These are phyloP conservation scores for Eristalis intricaria DNA, from an alignment of 2,888 invertebrate species.

Conservation along the genomic window DNA sequence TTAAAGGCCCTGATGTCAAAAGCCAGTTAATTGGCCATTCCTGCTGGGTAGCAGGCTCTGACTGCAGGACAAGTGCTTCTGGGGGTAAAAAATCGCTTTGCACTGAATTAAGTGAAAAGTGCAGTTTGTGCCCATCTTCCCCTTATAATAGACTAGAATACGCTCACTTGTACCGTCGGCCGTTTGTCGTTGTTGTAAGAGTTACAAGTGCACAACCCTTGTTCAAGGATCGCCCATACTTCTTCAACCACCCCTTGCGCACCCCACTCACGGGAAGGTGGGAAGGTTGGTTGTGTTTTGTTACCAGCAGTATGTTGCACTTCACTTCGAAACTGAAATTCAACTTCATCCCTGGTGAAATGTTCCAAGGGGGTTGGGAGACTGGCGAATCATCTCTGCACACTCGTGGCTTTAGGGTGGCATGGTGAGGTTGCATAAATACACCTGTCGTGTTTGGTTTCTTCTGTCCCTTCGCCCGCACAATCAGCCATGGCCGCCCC, in stretches of 20 bases:
- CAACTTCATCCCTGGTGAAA: conserved; percentile 21
- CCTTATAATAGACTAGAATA: conserved; percentile 18
- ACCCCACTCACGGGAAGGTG: background rate
- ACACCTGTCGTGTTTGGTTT: conserved; percentile 71
- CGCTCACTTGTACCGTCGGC: conserved; percentile 59
- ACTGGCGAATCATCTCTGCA: background rate
- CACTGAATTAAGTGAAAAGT: conserved; percentile 68
- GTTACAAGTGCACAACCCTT: conserved; percentile 71
- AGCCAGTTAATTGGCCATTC: conserved; percentile 68
- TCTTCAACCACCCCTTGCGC: conserved; percentile 11
- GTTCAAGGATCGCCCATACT: conserved; percentile 67
- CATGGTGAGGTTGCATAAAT: conserved; percentile 63
- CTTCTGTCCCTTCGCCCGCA: conserved; percentile 56
- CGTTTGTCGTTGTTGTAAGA: conserved; percentile 60
- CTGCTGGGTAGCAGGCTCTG: background rate
- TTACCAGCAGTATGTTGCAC: conserved; percentile 70
- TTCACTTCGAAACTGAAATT: conserved; percentile 61
- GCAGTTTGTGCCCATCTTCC: conserved; percentile 41
- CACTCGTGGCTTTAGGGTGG: conserved; percentile 31
- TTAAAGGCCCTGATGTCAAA: conserved; percentile 66
- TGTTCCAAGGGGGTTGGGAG: background rate
- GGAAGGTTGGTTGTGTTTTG: conserved; percentile 43
- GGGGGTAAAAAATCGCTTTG: conserved; percentile 21
- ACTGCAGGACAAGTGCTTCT: background rate
- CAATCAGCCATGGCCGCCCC: conserved; percentile 5